Percentiles rank a stretch among this genome's conserved stretches.
phyloP scores from a whole-genome alignment of 1,140 invertebrate genomes.

The Pseudachorutes palmiensis region DNA sequence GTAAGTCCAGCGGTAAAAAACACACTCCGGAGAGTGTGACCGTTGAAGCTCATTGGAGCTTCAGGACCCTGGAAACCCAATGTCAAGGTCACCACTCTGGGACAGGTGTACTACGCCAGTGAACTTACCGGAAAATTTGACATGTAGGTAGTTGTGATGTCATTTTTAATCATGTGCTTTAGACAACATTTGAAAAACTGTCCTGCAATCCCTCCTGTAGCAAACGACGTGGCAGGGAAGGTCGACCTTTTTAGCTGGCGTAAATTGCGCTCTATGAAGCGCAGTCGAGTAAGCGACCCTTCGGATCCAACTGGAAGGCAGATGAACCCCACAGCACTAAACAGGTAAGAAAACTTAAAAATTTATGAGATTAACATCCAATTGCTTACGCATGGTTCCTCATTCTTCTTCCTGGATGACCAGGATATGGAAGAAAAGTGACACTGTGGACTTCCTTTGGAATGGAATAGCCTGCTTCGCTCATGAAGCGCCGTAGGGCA shows the following conservation, averaged over 20 bases:
- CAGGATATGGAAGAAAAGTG: not conserved
- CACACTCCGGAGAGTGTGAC: not conserved
- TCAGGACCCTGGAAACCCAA: constrained; percentile 2
- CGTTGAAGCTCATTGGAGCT: not conserved
- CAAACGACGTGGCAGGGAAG: not conserved
- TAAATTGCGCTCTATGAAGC: not conserved
- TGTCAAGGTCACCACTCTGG: not conserved
- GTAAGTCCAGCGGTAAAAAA: not conserved
- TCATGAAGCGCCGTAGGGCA: constrained; percentile 1
- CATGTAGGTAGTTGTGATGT: not conserved
- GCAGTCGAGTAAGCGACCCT: not conserved
- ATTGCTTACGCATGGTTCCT: not conserved
- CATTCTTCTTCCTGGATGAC: constrained; percentile 13
- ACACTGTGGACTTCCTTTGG: constrained; percentile 3
- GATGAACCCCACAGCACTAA: not conserved
- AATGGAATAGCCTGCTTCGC: not conserved
- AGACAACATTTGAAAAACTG: not conserved
- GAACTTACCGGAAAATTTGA: not conserved
- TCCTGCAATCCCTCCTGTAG: not conserved
- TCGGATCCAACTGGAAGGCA: not conserved
- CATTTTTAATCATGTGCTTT: not conserved
- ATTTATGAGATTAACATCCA: not conserved
- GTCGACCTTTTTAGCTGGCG: not conserved
- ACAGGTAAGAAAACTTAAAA: not conserved
- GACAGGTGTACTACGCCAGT: not conserved